Base-by-base conservation (phyloP, 1,140 invertebrate species). In the Gonioctena quinquepunctata region DNA sequence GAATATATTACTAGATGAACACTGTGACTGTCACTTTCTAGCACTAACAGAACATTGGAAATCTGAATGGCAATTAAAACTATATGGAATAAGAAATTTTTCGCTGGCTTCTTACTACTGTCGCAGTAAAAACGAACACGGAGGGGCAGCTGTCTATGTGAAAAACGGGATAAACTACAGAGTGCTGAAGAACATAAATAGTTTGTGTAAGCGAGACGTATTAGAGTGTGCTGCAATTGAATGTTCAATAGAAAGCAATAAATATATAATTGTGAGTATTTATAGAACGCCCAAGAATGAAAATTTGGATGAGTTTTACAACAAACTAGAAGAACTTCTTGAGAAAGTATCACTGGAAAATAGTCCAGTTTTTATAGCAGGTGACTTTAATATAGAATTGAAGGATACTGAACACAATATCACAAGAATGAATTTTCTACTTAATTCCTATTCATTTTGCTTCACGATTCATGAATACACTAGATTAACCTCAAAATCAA, bases 1-100 rank as follows among this genome's bases (percentile, higher is more conserved):
- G n/a, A n/a, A n/a, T n/a, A n/a, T n/a, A n/a, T n/a, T n/a, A n/a
- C n/a, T 27, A 23, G 8, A 27, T 27, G 18, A 27, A 25, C 23
- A 60, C 7, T 13, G 8, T 6, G 56, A 59, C 11, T 26, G 56
- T 59, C 8, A 59, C 21, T 59, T 25, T 22, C 16, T 26, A 23
- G 56, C 25, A 7, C 8, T 59, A 22, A 59, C 56, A 59, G 56
- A 59, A 59, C 56, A 59, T 2, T 59, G 6, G 56, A 59, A 59
- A 59, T 59, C 16, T 59, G 1, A 59, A 59, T 59, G 6, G 23
- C 26, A 64, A 26, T n/a, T 60, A 26, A 60, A 26, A 3, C 26
- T 60, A 5, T 60, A 60, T 18, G 26, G 23, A n/a, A 3, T 60
- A 5, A 23, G 19, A 60, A 26, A 26, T 26, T 60, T 60, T 26